phyloP scores from a whole-genome alignment of 2,888 invertebrate species.

The Hyposoter dolosus region DNA sequence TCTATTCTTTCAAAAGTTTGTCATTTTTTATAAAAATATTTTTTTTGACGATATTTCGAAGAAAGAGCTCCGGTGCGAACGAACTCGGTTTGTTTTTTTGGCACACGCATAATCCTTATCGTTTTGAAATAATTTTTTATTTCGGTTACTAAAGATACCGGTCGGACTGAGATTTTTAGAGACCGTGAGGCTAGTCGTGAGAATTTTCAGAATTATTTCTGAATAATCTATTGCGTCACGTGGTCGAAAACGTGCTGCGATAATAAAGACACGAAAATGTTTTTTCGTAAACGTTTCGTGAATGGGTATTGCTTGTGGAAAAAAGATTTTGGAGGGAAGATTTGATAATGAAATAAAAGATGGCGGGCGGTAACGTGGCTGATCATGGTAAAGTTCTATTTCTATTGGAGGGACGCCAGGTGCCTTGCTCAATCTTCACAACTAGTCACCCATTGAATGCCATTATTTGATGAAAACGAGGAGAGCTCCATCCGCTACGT shows the following conservation, averaged over 20 bases:
- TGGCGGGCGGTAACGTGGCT: background rate
- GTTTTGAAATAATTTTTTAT: too few species aligned
- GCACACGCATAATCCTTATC: too few species aligned
- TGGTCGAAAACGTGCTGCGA: background rate
- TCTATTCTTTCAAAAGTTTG: too few species aligned
- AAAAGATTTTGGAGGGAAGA: background rate
- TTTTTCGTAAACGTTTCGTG: background rate
- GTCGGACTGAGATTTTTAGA: too few species aligned
- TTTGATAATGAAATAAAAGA: constrained; percentile 8
- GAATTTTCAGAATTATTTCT: too few species aligned
- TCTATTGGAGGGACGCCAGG: constrained; percentile 51
- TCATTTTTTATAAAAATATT: too few species aligned
- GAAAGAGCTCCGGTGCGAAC: too few species aligned
- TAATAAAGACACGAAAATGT: background rate
- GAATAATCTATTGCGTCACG: too few species aligned
- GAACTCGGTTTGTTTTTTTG: too few species aligned
- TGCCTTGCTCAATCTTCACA: constrained; percentile 56
- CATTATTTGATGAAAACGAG: constrained; percentile 61
- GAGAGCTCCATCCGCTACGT: constrained; percentile 21
- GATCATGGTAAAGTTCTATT: constrained; percentile 19
- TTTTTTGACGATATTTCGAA: too few species aligned
- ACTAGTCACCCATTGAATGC: constrained; percentile 60
- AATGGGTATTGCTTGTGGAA: background rate
- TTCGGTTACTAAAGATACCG: too few species aligned
- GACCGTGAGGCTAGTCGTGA: too few species aligned